Evolutionary conservation across 2,113 vertebrate species (phyloP).

Genomic region (Corythornis madagascariensis): DNA sequence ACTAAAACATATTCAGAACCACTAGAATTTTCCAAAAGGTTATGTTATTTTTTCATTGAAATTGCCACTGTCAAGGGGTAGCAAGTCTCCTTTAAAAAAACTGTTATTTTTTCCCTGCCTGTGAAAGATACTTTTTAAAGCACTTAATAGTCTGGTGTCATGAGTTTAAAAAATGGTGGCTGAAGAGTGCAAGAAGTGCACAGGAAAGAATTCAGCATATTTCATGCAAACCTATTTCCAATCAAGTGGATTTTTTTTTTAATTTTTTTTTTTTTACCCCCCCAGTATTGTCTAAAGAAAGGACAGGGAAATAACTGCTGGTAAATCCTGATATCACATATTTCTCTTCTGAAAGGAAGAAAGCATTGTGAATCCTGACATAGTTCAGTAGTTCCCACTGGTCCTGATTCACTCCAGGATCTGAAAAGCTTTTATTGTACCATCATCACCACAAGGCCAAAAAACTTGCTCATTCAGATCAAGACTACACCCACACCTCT

Average conservation of each 20-base stretch:
- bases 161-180: neutral
- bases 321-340: neutral
- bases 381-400: neutral
- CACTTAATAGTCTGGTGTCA: neutral
- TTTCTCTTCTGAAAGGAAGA: neutral
- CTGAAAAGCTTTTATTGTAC: neutral
- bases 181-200: neutral
- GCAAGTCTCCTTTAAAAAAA: too few relatives aligned
- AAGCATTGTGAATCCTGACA: neutral
- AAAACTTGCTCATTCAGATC: neutral
- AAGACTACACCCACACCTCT: neutral
- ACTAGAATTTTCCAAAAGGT: neutral
- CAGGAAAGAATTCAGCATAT: neutral
- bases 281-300: neutral
- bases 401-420: neutral
- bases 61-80: neutral
- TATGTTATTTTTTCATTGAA: neutral
- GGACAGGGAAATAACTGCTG: neutral
- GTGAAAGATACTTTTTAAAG: neutral
- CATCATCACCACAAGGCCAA: neutral
- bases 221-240: neutral
- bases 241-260: neutral
- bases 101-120: too few relatives aligned
- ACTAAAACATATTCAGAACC: neutral
- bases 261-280: too few relatives aligned